phyloP scores from a whole-genome alignment of 1,140 invertebrate species.

The Lasaia peninsularis region DNA sequence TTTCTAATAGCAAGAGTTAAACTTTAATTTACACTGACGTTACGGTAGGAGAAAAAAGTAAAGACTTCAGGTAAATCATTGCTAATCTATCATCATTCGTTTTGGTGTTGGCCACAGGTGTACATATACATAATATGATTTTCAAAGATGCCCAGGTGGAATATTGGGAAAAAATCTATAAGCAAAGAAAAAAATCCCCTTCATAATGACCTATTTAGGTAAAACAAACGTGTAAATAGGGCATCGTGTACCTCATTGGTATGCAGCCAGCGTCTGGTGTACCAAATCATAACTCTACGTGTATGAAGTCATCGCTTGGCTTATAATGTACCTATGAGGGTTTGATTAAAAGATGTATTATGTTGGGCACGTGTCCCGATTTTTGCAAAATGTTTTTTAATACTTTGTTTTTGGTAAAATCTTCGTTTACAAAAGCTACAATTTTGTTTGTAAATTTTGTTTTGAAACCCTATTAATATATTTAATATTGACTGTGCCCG shows the following conservation, averaged over 20 bases:
- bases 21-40: too few species aligned
- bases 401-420: background rate
- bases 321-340: background rate
- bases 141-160: too few species aligned
- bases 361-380: background rate
- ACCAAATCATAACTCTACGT: constrained; percentile 27
- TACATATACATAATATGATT: too few species aligned
- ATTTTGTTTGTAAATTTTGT: background rate
- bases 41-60: too few species aligned
- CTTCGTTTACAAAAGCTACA: background rate
- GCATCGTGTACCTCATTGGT: constrained; percentile 32
- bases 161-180: background rate
- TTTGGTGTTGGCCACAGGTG: too few species aligned
- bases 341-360: constrained; percentile 1
- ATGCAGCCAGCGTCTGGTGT: constrained; percentile 24
- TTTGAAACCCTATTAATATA: too few species aligned
- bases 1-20: too few species aligned
- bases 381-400: background rate
- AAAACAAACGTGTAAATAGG: constrained; percentile 27
- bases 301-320: constrained; percentile 14
- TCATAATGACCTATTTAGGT: constrained; percentile 16
- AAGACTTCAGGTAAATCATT: too few species aligned
- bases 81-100: too few species aligned
- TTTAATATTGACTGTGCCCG: too few species aligned
- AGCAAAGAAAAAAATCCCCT: background rate